Percentiles rank a stretch among this genome's conserved stretches.
Conservation (phyloP, 2,797 vertebrate genomes). For the Eulemur mongoz region DNA sequence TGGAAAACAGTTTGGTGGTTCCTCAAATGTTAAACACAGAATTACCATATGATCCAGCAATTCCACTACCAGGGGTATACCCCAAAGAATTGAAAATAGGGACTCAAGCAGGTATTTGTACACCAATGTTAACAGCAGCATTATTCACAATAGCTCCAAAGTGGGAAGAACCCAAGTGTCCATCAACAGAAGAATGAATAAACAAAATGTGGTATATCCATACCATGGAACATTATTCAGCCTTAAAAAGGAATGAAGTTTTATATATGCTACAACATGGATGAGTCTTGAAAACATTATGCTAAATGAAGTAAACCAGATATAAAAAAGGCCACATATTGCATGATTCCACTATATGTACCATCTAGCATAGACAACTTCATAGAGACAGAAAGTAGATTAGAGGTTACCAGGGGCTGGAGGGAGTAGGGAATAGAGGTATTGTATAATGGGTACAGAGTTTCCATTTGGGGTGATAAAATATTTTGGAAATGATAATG, state of each 20-base stretch:
- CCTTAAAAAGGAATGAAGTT: not conserved
- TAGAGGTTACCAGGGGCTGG: not conserved
- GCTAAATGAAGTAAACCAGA: not conserved
- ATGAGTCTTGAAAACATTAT: not conserved
- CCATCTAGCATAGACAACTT: constrained; percentile 3
- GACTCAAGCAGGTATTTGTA: not conserved
- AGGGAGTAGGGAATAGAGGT: not conserved
- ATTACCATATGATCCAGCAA: not conserved
- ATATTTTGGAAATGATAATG: constrained; percentile 12
- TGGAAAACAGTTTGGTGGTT: not conserved
- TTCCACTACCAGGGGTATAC: not conserved
- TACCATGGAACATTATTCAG: not conserved
- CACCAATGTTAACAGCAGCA: not conserved
- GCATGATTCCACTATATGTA: not conserved
- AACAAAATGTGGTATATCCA: not conserved
- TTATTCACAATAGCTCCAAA: not conserved
- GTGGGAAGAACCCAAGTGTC: not conserved
- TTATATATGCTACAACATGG: not conserved
- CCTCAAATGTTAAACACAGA: constrained; percentile 14
- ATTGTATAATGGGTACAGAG: not conserved
- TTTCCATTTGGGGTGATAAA: not conserved
- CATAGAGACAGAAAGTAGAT: not conserved
- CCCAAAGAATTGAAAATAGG: not conserved
- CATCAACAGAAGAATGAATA: not conserved
- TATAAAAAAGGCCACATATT: not conserved